These are phyloP conservation scores for Myopa tessellatipennis DNA, from an alignment of 2,888 invertebrate genomes.

Conservation along the genomic window DNA sequence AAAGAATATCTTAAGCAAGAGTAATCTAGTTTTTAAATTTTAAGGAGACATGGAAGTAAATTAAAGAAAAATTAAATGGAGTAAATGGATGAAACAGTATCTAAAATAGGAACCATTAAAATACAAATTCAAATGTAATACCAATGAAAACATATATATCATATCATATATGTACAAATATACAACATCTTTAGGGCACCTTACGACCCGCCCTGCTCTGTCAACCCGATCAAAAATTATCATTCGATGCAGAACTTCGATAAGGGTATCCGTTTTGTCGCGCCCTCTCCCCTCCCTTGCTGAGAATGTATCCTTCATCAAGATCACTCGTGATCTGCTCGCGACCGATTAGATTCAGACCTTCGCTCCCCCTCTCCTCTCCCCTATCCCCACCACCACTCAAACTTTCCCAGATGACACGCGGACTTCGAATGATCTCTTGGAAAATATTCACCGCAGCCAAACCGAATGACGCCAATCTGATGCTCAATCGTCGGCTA, in stretches of 20 bases:
- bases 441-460: conserved; percentile 63
- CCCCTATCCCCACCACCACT: conserved; percentile 27
- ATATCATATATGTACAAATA: too few species aligned
- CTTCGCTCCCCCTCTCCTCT: neutral
- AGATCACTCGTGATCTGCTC: conserved; percentile 21
- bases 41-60: too few species aligned
- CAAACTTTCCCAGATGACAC: conserved; percentile 56
- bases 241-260: conserved; percentile 27
- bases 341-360: neutral
- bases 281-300: conserved; percentile 19
- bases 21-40: too few species aligned
- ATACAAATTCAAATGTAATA: neutral
- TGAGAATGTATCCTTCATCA: conserved; percentile 25
- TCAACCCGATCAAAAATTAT: conserved; percentile 43
- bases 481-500: conserved; percentile 61
- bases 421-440: conserved; percentile 59
- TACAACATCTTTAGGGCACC: too few species aligned
- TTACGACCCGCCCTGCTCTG: neutral
- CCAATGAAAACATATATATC: neutral
- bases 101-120: neutral
- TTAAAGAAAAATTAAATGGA: too few species aligned
- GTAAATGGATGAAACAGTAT: neutral
- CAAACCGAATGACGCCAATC: conserved; percentile 64
- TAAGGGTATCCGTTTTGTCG: neutral
- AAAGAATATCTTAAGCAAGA: too few species aligned